A percentile compares a stretch with the other conserved stretches of the same genome.
phyloP scores from a whole-genome alignment of 1,140 invertebrate genomes.

The Lethrus apterus region DNA sequence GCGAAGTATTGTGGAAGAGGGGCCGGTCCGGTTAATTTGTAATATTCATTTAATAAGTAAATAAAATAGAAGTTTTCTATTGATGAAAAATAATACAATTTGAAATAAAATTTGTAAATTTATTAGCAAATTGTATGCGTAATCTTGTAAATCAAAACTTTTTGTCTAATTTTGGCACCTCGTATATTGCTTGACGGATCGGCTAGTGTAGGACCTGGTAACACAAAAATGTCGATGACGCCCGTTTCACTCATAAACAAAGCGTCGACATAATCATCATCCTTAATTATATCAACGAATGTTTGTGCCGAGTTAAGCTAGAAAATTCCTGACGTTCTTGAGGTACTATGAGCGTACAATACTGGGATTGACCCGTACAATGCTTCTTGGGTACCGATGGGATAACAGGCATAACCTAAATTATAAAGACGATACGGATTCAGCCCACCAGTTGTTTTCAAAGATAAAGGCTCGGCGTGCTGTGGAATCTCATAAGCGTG shows the following conservation, averaged over 20 bases:
- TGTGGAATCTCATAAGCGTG: slow-evolving; percentile 11
- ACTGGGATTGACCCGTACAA: slow-evolving; percentile 5
- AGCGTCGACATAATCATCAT: slow-evolving; percentile 55
- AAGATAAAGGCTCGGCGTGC: slow-evolving; percentile 4
- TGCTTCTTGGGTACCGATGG: slow-evolving; percentile 4
- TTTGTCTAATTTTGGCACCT: no score
- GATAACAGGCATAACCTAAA: neutral
- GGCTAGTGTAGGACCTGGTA: slow-evolving; percentile 75
- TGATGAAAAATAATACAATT: no score
- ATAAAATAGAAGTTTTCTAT: no score
- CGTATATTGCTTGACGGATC: slow-evolving; percentile 81
- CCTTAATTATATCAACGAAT: slow-evolving; percentile 84
- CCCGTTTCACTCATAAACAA: slow-evolving; percentile 89
- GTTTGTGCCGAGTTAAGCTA: slow-evolving; percentile 97
- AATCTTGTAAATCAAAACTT: no score
- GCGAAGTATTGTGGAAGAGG: slow-evolving; percentile 82
- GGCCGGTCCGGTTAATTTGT: slow-evolving; percentile 79
- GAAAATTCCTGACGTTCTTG: slow-evolving; percentile 79
- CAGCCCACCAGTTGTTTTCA: neutral
- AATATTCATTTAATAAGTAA: no score
- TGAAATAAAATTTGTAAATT: no score
- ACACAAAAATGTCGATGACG: slow-evolving; percentile 82
- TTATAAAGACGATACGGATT: slow-evolving; percentile 11
- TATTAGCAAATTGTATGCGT: no score
- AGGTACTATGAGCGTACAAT: slow-evolving; percentile 77